phyloP scores from a whole-genome alignment of 30 jellyfish, hydroid and myxozoan genomes.

The Cassiopea xamachana region DNA sequence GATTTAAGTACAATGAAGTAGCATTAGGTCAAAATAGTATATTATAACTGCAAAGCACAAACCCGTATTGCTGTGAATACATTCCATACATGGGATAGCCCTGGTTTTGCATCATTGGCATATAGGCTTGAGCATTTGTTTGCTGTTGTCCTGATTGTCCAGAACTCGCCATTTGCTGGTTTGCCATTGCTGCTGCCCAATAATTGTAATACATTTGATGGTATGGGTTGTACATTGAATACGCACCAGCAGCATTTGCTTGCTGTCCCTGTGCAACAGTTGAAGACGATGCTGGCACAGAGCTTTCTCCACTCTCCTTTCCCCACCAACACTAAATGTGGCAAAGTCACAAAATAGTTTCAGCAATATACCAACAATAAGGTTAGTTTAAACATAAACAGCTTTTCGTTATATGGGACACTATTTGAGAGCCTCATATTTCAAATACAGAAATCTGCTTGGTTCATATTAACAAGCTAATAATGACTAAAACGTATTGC shows the following conservation, averaged over 20 bases:
- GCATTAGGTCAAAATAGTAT: neutral
- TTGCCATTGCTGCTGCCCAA: conserved; percentile 78
- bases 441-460: too few relatives aligned
- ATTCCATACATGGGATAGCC: conserved; percentile 72
- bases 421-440: too few relatives aligned
- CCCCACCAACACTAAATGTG: conserved; percentile 99
- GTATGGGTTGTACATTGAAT: conserved; percentile 58
- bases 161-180: conserved; percentile 58
- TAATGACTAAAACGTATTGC: too few relatives aligned
- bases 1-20: neutral
- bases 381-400: too few relatives aligned
- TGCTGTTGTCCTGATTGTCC: conserved; percentile 76
- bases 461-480: too few relatives aligned
- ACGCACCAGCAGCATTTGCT: conserved; percentile 27
- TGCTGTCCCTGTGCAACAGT: conserved; percentile 53
- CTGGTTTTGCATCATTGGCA: conserved; percentile 73
- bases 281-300: conserved; percentile 41
- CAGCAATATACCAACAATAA: neutral
- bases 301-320: conserved; percentile 74
- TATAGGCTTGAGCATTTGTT: conserved; percentile 41
- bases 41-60: neutral
- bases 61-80: conserved; percentile 72
- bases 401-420: too few relatives aligned
- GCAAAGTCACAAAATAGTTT: neutral
- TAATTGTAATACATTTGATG: conserved; percentile 67